Conservation (phyloP, 2,113 vertebrate genomes). For the Leptosomus discolor region DNA sequence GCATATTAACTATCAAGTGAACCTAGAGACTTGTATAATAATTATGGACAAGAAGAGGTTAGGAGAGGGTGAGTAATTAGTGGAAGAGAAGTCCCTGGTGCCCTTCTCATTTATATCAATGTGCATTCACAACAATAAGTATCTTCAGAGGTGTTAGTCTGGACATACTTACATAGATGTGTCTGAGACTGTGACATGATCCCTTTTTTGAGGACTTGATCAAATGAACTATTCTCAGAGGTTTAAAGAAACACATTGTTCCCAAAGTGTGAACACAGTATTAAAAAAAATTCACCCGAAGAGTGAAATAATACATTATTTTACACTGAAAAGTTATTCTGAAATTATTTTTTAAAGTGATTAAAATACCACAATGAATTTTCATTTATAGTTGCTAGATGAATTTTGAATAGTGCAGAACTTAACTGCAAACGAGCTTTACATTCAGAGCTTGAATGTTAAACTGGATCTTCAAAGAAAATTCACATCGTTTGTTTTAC, state of each 20-base stretch:
- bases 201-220: neutral
- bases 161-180: neutral
- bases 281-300: neutral
- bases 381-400: neutral
- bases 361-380: neutral
- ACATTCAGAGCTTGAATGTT: neutral
- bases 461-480: constrained; percentile 39
- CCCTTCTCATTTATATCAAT: neutral
- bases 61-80: neutral
- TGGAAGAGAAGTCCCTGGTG: neutral
- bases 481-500: constrained; percentile 34
- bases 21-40: neutral
- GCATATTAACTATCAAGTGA: neutral
- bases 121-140: neutral
- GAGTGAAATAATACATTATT: neutral
- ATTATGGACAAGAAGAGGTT: neutral
- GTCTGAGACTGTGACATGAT: neutral
- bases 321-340: neutral
- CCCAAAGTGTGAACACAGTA: neutral
- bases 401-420: neutral
- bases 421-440: constrained; percentile 30
- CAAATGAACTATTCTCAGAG: neutral
- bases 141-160: neutral
- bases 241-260: neutral
- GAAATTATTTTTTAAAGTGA: constrained; percentile 17